A percentile compares a stretch with the other conserved stretches of the same genome.
phyloP scores from a whole-genome alignment of 2,797 vertebrate species.

The Synaphobranchus kaupii region DNA sequence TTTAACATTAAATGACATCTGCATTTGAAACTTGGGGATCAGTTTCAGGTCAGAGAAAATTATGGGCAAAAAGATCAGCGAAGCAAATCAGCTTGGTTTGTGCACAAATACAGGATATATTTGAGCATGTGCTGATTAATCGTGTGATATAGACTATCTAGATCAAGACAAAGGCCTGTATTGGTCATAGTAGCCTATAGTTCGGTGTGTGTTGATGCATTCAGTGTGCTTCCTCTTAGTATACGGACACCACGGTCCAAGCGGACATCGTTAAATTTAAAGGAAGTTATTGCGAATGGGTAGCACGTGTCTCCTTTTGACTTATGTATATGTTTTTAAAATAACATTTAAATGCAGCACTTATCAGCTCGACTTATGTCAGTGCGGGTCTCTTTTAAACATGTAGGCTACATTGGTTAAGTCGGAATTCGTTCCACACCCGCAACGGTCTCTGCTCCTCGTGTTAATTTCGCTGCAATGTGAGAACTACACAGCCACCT shows the following conservation, averaged over 20 bases:
- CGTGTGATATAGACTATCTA: background rate
- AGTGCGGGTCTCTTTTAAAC: conserved; percentile 37
- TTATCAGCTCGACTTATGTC: conserved; percentile 25
- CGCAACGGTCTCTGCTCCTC: conserved; percentile 53
- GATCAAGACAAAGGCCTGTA: background rate
- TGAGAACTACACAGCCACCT: conserved; percentile 54
- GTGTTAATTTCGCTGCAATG: conserved; percentile 64
- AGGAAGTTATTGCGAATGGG: background rate
- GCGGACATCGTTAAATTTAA: background rate
- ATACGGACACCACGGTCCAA: background rate
- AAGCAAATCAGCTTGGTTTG: background rate
- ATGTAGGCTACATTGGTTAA: conserved; percentile 28
- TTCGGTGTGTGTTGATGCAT: background rate
- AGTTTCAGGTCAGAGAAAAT: background rate
- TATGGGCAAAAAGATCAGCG: background rate
- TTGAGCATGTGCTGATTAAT: background rate
- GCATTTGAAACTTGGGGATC: background rate
- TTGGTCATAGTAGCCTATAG: background rate
- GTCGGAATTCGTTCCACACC: conserved; percentile 39
- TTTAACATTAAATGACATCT: background rate
- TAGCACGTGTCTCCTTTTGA: conserved; percentile 7
- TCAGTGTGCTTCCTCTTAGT: background rate
- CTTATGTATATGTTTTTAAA: background rate
- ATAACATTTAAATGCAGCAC: background rate
- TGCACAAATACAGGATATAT: background rate